A percentile compares a stretch with the other conserved stretches of the same genome.
These are phyloP conservation scores for Sthenelais limicola DNA, from an alignment of 2,888 invertebrate genomes.

Conservation along the genomic window DNA sequence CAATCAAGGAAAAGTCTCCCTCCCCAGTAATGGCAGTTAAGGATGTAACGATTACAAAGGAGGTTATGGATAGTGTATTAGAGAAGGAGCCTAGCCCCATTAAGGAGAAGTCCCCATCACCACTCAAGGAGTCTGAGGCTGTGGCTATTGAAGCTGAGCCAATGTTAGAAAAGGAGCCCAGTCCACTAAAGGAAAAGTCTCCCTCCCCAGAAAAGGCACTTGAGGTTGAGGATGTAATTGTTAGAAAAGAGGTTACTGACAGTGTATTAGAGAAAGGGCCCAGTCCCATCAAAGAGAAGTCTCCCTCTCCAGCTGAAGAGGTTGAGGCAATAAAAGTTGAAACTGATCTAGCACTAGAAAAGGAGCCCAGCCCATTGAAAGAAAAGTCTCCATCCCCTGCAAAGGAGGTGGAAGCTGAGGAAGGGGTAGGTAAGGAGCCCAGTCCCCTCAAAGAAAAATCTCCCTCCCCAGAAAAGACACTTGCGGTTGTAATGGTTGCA, in stretches of 20 bases:
- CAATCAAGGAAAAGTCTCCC: no score
- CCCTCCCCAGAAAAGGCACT: background rate
- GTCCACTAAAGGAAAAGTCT: conserved; percentile 10
- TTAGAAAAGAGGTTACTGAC: background rate
- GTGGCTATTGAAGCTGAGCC: background rate
- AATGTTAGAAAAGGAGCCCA: background rate
- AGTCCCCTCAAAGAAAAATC: background rate
- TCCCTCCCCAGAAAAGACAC: background rate
- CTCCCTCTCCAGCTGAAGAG: background rate
- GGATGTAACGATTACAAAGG: background rate
- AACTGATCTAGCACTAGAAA: background rate
- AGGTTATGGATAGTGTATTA: background rate
- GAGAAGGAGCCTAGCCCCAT: no score
- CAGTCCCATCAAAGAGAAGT: background rate
- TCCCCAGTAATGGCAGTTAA: background rate
- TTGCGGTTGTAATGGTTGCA: no score
- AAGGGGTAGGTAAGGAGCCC: no score
- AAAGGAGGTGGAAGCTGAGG: background rate
- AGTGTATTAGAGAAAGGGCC: no score
- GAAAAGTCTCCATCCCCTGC: conserved; percentile 2
- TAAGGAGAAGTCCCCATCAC: no score
- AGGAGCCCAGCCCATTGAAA: conserved; percentile 6
- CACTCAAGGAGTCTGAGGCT: no score
- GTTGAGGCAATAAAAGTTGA: background rate
- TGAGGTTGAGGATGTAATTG: background rate